These are phyloP conservation scores for Coreius guichenoti DNA, from an alignment of 2,797 vertebrate species.

Conservation along the genomic window DNA sequence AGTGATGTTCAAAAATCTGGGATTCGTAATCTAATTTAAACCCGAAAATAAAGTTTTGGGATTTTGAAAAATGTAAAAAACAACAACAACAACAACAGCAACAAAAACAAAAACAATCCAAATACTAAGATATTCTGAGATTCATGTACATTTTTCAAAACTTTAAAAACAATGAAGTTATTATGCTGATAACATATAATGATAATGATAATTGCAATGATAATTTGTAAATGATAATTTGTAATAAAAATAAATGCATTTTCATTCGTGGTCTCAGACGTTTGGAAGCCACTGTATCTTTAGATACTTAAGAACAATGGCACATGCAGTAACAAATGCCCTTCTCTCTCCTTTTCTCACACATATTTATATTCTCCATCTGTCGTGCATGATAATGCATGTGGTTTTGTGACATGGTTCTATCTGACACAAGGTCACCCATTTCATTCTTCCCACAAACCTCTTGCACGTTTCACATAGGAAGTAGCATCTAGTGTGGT, in stretches of 20 bases:
- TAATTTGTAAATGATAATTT: neutral
- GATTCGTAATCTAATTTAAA: neutral
- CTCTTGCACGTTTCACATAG: slow-evolving; percentile 21
- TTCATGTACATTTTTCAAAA: neutral
- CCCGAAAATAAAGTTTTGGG: neutral
- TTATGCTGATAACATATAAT: neutral
- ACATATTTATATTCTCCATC: slow-evolving; percentile 26
- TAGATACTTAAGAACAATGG: neutral
- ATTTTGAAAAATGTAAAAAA: neutral
- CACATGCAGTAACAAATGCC: slow-evolving; percentile 11
- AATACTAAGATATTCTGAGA: neutral
- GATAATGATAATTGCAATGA: too few relatives aligned
- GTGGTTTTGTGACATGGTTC: slow-evolving; percentile 50
- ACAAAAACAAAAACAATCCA: neutral
- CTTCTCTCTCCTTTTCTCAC: neutral
- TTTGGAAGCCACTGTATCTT: neutral
- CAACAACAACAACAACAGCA: neutral
- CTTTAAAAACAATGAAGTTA: neutral
- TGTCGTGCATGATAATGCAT: slow-evolving; percentile 47
- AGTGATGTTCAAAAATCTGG: neutral
- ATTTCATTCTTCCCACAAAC: slow-evolving; percentile 46
- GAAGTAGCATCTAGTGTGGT: slow-evolving; percentile 47
- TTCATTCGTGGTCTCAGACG: neutral
- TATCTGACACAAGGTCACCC: slow-evolving; percentile 51
- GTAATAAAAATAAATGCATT: neutral